phyloP scores from a whole-genome alignment of 1,140 invertebrate species.

The Macrocentrus cingulum region DNA sequence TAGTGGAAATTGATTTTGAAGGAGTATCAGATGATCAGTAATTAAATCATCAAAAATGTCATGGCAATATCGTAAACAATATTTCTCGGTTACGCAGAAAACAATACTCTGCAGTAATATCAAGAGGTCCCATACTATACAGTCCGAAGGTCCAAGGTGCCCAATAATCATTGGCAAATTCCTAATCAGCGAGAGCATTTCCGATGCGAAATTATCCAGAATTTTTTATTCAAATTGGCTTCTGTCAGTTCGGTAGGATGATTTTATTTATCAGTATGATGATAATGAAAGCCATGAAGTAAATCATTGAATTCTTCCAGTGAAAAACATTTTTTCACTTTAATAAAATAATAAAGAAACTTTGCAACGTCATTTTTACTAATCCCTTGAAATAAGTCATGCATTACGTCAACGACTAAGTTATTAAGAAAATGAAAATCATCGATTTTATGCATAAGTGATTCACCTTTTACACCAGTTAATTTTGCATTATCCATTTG shows the following conservation, averaged over 20 bases:
- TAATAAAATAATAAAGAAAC: conserved; percentile 21
- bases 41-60: conserved; percentile 17
- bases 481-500: not conserved
- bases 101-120: conserved; percentile 13
- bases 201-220: not conserved
- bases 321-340: conserved; percentile 12
- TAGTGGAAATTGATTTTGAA: conserved; percentile 12
- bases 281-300: conserved; percentile 14
- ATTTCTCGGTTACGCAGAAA: conserved; percentile 5
- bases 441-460: conserved; percentile 5
- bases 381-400: conserved; percentile 5
- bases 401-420: conserved; percentile 9
- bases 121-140: conserved; percentile 10
- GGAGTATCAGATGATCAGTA: conserved; percentile 6
- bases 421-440: conserved; percentile 18
- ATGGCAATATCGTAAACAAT: conserved; percentile 1
- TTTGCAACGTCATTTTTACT: conserved; percentile 14
- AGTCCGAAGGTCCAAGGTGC: conserved; percentile 10
- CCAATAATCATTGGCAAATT: conserved; percentile 25
- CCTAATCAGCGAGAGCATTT: conserved; percentile 17
- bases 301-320: conserved; percentile 3
- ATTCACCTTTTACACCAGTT: conserved; percentile 4
- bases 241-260: not conserved
- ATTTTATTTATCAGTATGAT: conserved; percentile 12
- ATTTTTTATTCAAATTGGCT: conserved; percentile 15